phyloP scores from a whole-genome alignment of 2,113 vertebrate genomes.

The Sylvilagus bachmani region DNA sequence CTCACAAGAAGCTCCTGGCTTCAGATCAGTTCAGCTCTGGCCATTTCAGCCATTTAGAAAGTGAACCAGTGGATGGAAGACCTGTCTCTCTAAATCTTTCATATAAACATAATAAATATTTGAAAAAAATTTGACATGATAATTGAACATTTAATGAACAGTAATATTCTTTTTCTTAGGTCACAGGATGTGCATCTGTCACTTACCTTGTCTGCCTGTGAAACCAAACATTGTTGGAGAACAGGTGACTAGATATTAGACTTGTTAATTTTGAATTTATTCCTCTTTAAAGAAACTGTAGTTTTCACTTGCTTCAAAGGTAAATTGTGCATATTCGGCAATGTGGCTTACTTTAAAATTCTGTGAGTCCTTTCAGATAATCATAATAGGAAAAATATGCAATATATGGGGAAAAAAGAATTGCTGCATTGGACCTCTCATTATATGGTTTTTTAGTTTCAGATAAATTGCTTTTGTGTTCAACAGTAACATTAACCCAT shows the following conservation, averaged over 20 bases:
- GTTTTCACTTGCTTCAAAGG: neutral
- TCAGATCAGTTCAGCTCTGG: too few species aligned
- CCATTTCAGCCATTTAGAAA: too few species aligned
- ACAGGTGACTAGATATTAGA: slow-evolving; percentile 87
- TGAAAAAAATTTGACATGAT: neutral
- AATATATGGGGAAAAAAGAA: slow-evolving; percentile 8
- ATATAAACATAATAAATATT: too few species aligned
- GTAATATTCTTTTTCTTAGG: slow-evolving; percentile 87
- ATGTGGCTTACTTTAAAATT: slow-evolving; percentile 3
- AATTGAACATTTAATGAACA: neutral
- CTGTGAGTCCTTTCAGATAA: slow-evolving; percentile 21
- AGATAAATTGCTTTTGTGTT: neutral
- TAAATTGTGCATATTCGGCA: neutral
- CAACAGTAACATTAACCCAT: slow-evolving; percentile 47
- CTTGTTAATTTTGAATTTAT: slow-evolving; percentile 30
- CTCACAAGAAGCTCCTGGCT: too few species aligned
- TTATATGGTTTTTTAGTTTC: slow-evolving; percentile 45
- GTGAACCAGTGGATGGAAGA: too few species aligned
- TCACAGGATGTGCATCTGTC: slow-evolving; percentile 98
- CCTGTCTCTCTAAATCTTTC: too few species aligned
- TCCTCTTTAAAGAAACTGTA: neutral
- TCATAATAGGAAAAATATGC: neutral
- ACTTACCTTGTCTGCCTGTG: slow-evolving; percentile 93
- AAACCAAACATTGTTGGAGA: slow-evolving; percentile 92
- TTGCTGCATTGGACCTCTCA: neutral